Conservation (phyloP, 53 echinoderm and acorn worm genomes). For the Hippasteria phrygiana region DNA sequence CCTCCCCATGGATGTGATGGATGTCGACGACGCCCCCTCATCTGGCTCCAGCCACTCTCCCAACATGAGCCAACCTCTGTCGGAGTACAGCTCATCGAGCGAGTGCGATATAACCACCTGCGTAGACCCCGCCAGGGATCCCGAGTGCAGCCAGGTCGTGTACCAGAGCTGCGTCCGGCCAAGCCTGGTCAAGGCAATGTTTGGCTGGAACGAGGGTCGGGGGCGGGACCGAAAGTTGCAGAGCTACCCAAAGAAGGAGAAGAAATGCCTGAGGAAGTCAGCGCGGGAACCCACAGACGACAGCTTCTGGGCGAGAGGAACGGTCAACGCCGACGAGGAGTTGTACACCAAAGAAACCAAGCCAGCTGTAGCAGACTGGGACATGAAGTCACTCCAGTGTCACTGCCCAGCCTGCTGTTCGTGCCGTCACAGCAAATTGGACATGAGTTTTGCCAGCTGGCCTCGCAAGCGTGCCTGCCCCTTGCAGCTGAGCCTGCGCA, state of each 20-base stretch:
- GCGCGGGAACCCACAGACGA: slow-evolving; percentile 37
- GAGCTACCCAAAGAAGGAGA: slow-evolving; percentile 46
- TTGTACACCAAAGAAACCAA: neutral
- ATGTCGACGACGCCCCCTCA: slow-evolving; percentile 86
- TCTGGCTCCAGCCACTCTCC: slow-evolving; percentile 85
- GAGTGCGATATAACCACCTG: slow-evolving; percentile 72
- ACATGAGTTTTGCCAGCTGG: slow-evolving; percentile 88
- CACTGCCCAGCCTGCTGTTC: slow-evolving; percentile 98
- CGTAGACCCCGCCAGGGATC: slow-evolving; percentile 10
- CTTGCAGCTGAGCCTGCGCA: slow-evolving; percentile 76
- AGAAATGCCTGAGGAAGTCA: slow-evolving; percentile 63
- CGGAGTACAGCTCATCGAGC: slow-evolving; percentile 95
- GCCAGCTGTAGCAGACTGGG: slow-evolving; percentile 30
- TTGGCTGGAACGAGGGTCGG: slow-evolving; percentile 63
- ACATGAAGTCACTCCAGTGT: slow-evolving; percentile 55
- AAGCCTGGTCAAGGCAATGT: slow-evolving; percentile 92
- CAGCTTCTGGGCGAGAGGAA: neutral
- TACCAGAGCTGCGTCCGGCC: slow-evolving; percentile 96
- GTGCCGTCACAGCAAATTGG: slow-evolving; percentile 79
- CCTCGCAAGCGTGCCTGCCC: slow-evolving; percentile 90
- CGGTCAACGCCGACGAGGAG: slow-evolving; percentile 51
- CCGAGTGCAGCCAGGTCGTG: slow-evolving; percentile 82
- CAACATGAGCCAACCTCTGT: slow-evolving; percentile 78
- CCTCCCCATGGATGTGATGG: slow-evolving; percentile 83
- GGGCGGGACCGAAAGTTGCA: slow-evolving; percentile 26